Evolutionary conservation across 2,888 invertebrate species (phyloP).

Genomic region (Cephus pygmeus): DNA sequence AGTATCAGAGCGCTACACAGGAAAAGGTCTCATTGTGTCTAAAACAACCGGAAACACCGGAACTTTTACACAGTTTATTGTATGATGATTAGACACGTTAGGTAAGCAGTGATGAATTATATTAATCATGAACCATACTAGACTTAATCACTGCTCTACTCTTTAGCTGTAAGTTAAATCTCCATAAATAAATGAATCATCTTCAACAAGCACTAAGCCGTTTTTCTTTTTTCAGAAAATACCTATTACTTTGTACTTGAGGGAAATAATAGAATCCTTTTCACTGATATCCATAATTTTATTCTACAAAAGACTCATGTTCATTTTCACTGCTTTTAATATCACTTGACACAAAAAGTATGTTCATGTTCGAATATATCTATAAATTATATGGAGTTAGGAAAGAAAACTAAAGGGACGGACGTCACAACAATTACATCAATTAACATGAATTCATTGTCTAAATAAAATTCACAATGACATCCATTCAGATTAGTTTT

Average conservation of each 20-base stretch:
- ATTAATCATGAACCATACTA: neutral
- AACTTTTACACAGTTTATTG: slow-evolving; percentile 55
- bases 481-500: neutral
- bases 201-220: neutral
- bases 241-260: neutral
- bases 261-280: neutral
- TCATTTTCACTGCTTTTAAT: neutral
- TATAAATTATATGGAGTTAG: neutral
- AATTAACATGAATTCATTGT: neutral
- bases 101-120: neutral
- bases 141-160: neutral
- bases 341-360: neutral
- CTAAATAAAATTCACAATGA: neutral
- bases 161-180: neutral
- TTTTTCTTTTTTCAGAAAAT: neutral
- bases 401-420: neutral
- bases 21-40: slow-evolving; percentile 53
- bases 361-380: neutral
- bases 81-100: slow-evolving; percentile 41
- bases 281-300: neutral
- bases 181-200: neutral
- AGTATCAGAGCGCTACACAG: slow-evolving; percentile 35
- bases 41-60: slow-evolving; percentile 59
- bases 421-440: neutral
- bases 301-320: neutral